phyloP scores from a whole-genome alignment of 2,113 vertebrate genomes.

The Coptodon rendalli region DNA sequence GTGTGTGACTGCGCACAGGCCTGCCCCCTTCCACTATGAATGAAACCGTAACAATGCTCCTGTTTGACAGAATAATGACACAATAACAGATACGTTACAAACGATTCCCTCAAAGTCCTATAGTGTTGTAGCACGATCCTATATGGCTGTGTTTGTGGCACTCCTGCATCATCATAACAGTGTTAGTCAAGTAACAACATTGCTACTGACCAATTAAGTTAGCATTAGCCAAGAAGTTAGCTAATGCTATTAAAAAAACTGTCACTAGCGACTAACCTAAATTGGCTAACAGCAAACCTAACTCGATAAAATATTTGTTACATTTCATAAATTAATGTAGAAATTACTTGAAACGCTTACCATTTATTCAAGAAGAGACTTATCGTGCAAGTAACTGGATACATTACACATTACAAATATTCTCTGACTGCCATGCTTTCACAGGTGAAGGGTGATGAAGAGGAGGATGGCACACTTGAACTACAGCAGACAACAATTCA shows the following conservation, averaged over 20 bases:
- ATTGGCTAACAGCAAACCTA: neutral
- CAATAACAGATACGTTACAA: neutral
- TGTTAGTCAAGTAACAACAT: neutral
- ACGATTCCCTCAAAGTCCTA: neutral
- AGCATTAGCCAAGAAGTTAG: neutral
- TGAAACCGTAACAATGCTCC: neutral
- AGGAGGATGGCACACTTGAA: slow-evolving; percentile 85
- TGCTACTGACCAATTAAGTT: neutral
- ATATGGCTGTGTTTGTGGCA: neutral
- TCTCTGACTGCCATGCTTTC: neutral
- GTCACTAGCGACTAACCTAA: neutral
- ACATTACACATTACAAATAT: neutral
- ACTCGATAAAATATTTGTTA: neutral
- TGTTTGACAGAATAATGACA: neutral
- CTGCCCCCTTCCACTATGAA: neutral
- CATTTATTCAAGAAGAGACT: neutral
- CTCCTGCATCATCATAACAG: neutral
- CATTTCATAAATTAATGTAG: neutral
- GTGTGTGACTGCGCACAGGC: slow-evolving; percentile 36
- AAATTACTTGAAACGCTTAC: neutral
- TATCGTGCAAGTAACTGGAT: neutral
- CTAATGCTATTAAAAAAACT: neutral
- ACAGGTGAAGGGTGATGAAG: slow-evolving; percentile 90
- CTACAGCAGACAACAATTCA: slow-evolving; percentile 81
- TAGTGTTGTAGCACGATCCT: neutral